These are phyloP conservation scores for Leptura quadrifasciata DNA, from an alignment of 2,888 invertebrate species.

Conservation along the genomic window DNA sequence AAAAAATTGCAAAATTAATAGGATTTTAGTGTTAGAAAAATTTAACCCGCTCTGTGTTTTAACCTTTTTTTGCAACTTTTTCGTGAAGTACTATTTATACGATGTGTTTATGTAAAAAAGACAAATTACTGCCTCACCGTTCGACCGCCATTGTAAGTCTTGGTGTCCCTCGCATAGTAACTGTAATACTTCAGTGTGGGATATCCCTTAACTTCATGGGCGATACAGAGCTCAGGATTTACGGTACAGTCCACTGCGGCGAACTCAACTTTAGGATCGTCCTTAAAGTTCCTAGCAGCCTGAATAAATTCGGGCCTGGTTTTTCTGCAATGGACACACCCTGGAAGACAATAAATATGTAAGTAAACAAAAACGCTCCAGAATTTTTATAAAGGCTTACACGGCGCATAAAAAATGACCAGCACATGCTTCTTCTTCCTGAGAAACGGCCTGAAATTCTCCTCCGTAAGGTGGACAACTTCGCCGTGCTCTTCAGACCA, in stretches of 20 bases:
- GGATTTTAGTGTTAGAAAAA: no score
- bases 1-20: no score
- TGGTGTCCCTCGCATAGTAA: constrained; percentile 83
- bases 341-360: constrained; percentile 72
- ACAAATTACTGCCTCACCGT: constrained; percentile 54
- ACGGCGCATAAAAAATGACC: constrained; percentile 95
- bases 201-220: constrained; percentile 86
- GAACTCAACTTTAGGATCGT: constrained; percentile 86
- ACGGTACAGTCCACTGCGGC: constrained; percentile 89
- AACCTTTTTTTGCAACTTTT: no score
- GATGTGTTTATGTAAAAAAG: background rate
- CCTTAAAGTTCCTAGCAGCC: constrained; percentile 85
- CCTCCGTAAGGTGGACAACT: constrained; percentile 85
- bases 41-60: no score
- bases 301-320: constrained; percentile 88
- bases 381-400: constrained; percentile 76
- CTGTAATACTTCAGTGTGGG: constrained; percentile 92
- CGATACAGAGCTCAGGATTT: constrained; percentile 79
- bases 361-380: background rate
- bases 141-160: constrained; percentile 82
- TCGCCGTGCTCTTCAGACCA: constrained; percentile 87
- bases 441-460: constrained; percentile 83
- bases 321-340: constrained; percentile 94
- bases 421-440: constrained; percentile 91
- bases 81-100: no score